Evolutionary conservation across 2,113 vertebrate genomes (phyloP).

Genomic region (Actenoides lindsayi): DNA sequence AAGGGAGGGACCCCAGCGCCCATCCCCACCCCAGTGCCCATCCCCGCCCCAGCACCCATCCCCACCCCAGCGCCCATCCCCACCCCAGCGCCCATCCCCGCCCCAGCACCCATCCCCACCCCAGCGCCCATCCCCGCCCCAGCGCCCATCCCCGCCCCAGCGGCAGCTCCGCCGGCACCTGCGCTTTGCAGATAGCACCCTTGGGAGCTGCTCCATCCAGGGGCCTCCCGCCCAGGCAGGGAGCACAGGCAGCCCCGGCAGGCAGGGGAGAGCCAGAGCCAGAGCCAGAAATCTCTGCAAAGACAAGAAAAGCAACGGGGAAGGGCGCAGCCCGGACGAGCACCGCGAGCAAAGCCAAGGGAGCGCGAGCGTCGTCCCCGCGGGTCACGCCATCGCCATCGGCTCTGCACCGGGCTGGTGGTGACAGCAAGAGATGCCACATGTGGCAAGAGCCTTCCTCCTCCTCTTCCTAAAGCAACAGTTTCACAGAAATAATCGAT

Average conservation of each 20-base stretch:
- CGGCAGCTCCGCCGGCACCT: not conserved
- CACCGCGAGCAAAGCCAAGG: not conserved
- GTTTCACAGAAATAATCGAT: not conserved
- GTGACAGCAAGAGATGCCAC: accelerated
- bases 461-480: not conserved
- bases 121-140: not conserved
- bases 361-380: accelerated
- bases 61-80: too few species aligned
- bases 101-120: not conserved
- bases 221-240: not conserved
- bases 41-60: not conserved
- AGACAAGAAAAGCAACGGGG: not conserved
- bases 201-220: not conserved
- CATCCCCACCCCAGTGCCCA: not conserved
- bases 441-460: not conserved
- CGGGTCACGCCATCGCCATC: not conserved
- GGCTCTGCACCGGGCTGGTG: accelerated
- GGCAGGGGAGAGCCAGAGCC: accelerated
- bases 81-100: not conserved
- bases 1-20: not conserved
- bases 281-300: not conserved
- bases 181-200: not conserved
- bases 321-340: accelerated
- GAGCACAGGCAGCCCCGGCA: accelerated
- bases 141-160: not conserved